These are phyloP conservation scores for Gymnogyps californianus DNA, from an alignment of 2,113 vertebrate species.

Conservation along the genomic window DNA sequence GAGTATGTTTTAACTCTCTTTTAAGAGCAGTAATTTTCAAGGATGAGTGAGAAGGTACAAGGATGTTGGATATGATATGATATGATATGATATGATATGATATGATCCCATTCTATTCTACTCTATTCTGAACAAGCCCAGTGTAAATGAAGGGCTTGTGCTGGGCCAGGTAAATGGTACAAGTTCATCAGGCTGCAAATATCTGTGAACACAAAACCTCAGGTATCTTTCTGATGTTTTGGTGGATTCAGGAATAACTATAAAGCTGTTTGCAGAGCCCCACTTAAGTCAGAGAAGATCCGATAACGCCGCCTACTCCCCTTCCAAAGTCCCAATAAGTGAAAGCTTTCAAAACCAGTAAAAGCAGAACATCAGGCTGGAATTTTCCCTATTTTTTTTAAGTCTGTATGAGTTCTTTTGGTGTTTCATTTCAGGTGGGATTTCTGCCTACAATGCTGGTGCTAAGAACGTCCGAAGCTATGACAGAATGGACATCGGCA, in stretches of 20 bases:
- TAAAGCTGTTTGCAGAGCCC: neutral
- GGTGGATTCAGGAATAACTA: neutral
- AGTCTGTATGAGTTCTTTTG: neutral
- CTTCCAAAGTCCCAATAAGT: neutral
- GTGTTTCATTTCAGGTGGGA: constrained; percentile 53
- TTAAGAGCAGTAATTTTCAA: neutral
- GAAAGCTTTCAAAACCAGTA: neutral
- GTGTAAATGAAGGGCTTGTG: neutral
- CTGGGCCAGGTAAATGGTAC: neutral
- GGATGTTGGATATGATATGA: neutral
- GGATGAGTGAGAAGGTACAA: neutral
- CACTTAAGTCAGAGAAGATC: neutral
- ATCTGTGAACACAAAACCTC: neutral
- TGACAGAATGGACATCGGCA: constrained; percentile 42
- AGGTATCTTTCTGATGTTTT: neutral
- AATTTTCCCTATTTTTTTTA: neutral
- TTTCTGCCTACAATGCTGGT: constrained; percentile 68
- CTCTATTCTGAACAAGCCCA: neutral
- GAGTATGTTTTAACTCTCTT: neutral
- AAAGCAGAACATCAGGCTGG: neutral
- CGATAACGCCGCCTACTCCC: rapidly evolving
- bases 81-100: neutral
- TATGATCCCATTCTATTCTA: neutral
- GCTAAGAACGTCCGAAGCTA: constrained; percentile 7
- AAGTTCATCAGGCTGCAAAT: neutral